phyloP scores from a whole-genome alignment of 2,113 vertebrate genomes.

The Girardinichthys multiradiatus region DNA sequence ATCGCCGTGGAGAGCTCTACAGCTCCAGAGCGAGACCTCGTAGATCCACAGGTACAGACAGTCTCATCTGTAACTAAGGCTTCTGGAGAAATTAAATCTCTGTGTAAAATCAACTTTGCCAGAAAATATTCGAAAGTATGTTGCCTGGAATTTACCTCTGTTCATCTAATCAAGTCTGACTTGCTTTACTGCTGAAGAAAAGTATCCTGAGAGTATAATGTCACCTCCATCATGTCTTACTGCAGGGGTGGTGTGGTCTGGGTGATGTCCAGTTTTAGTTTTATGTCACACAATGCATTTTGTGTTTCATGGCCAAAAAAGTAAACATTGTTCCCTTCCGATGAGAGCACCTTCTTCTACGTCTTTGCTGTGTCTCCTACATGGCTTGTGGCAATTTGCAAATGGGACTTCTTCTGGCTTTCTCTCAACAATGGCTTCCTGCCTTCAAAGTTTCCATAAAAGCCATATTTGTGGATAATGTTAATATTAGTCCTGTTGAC shows the following conservation, averaged over 20 bases:
- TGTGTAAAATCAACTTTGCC: neutral
- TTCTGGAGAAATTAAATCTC: neutral
- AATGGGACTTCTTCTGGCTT: neutral
- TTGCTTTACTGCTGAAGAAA: neutral
- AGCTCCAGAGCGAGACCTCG: slow-evolving; percentile 77
- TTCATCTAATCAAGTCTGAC: neutral
- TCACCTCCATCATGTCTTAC: too few species aligned
- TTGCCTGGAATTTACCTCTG: neutral
- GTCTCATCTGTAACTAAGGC: neutral
- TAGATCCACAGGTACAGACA: slow-evolving; percentile 74
- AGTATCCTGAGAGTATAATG: neutral
- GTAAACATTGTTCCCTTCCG: neutral
- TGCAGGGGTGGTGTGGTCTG: too few species aligned
- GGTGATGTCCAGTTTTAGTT: too few species aligned
- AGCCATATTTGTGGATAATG: too few species aligned
- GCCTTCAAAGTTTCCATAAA: too few species aligned
- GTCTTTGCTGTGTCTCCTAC: neutral
- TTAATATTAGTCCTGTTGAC: neutral
- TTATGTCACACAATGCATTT: too few species aligned
- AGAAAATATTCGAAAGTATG: neutral
- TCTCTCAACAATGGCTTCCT: neutral
- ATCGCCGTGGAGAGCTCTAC: slow-evolving; percentile 82
- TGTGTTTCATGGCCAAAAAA: too few species aligned
- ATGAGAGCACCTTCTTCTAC: neutral
- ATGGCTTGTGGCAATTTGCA: neutral